Evolutionary conservation across 2,797 vertebrate species (phyloP).

Genomic region (Perdix hodgsoniae): DNA sequence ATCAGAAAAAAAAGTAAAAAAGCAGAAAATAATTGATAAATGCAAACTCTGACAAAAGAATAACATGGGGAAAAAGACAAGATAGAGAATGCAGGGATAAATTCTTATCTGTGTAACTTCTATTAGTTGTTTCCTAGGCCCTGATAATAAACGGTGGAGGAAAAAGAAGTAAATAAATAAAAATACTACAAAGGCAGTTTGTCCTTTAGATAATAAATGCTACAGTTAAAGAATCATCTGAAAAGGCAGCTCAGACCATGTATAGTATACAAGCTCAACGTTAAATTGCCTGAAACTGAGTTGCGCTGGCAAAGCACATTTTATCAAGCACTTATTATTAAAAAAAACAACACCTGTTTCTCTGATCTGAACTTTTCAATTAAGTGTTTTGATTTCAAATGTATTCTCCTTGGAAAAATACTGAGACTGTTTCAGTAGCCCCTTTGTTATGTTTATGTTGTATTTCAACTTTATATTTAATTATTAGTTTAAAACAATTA

Average conservation of each 20-base stretch:
- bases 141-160: neutral
- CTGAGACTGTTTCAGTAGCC: neutral
- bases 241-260: neutral
- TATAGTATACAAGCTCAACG: neutral
- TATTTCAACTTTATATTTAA: neutral
- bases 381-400: neutral
- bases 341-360: accelerated
- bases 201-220: neutral
- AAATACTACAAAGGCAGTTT: neutral
- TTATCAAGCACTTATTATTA: neutral
- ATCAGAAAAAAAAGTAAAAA: neutral
- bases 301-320: neutral
- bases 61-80: neutral
- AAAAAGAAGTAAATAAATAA: neutral
- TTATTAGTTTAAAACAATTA: neutral
- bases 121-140: neutral
- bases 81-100: neutral
- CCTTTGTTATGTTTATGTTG: neutral
- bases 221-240: neutral
- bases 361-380: neutral
- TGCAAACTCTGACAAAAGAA: neutral
- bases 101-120: neutral
- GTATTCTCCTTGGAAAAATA: neutral
- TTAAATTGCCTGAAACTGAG: conserved; percentile 4
- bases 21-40: neutral